Conservation (phyloP, 1,140 invertebrate genomes). For the Probaryconus sp. region DNA sequence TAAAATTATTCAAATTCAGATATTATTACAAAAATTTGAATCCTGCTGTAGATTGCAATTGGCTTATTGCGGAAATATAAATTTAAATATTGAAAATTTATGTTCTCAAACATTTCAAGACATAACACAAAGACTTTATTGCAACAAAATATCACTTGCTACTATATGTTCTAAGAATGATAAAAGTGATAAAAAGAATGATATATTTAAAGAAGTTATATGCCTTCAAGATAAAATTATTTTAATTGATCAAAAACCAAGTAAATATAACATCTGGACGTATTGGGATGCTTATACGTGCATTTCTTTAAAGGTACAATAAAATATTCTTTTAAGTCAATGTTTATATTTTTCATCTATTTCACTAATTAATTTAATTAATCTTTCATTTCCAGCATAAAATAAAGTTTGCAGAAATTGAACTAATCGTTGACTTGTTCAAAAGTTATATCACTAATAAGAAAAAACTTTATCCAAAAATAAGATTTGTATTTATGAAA, state of each 20-base stretch:
- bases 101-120: constrained; percentile 14
- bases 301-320: constrained; percentile 50
- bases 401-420: constrained; percentile 18
- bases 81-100: constrained; percentile 20
- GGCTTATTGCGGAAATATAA: constrained; percentile 30
- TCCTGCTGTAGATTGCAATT: constrained; percentile 29
- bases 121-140: neutral
- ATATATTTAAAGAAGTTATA: constrained; percentile 2
- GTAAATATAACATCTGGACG: neutral
- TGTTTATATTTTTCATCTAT: no score
- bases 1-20: constrained; percentile 40
- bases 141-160: constrained; percentile 5
- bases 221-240: constrained; percentile 20
- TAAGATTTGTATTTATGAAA: constrained; percentile 60
- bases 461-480: constrained; percentile 31
- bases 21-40: constrained; percentile 20
- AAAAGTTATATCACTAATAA: constrained; percentile 48
- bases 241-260: constrained; percentile 10
- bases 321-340: no score
- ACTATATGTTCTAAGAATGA: constrained; percentile 24
- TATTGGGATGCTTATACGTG: constrained; percentile 39
- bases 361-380: constrained; percentile 2
- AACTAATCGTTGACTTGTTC: constrained; percentile 49
- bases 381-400: constrained; percentile 57
- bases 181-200: neutral